Base-by-base conservation (phyloP, 2,113 vertebrate species). In the Myocastor coypus region DNA sequence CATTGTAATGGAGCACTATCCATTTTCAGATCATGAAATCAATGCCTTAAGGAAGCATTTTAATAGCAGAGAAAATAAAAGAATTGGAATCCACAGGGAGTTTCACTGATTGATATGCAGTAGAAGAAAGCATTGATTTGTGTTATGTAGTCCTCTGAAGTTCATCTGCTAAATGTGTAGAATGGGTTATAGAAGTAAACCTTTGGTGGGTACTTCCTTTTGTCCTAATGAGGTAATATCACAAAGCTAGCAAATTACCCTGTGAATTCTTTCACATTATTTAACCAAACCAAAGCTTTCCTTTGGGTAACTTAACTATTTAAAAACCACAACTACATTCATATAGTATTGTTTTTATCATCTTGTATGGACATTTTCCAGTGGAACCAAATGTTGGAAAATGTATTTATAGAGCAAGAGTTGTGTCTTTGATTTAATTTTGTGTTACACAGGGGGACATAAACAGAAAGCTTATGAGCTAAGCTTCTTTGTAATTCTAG, bases 381-480 rank as follows among this genome's bases (percentile, higher is more conserved):
- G 64, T 24, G 68, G n/a, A 61, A 81, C 68, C 71, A 78, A 75
- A 77, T 26, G 20, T 28, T 66, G 30, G 50, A 68, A 95, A 90
- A 68, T 57, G 68, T 14, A 78, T 96, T 96, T 95, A 69, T 52
- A 89, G 30, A 86, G 61, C 5, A 93, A 86, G 82, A 87, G 85
- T 61, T 68, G 61, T 42, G 46, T 11, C 22, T 82, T 91, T 92
- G 80, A 81, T 77, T 24, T 59, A 55, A 64, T 88, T 93, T 91
- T 94, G 73, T 64, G 7, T 71, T 64, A 81, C 40, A 61, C 57
- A 66, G 68, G 16, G 24, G 59, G n/a, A 10, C 14, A 83, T 59
- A 75, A 87, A 57, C 81, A 81, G 50, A 37, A 57, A 77, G 30
- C 52, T 63, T 81, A 34, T 88, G 37, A 52, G 42, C 26, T 86